A percentile compares a stretch with the other conserved stretches of the same genome.
These are phyloP conservation scores for Trilocha varians DNA, from an alignment of 2,888 invertebrate genomes.

Conservation along the genomic window DNA sequence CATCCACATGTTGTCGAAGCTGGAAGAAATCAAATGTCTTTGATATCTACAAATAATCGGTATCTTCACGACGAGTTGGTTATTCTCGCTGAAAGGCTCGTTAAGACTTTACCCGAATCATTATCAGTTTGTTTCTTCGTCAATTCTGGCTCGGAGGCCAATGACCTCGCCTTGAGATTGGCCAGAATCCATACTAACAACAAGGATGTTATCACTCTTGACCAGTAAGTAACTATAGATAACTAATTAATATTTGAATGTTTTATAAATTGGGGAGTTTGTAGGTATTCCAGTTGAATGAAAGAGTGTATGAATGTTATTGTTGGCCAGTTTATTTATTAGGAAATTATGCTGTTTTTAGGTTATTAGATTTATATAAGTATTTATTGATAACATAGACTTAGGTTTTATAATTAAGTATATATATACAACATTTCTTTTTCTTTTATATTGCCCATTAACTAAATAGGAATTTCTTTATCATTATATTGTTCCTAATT, in stretches of 20 bases:
- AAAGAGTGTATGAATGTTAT: slow-evolving; percentile 2
- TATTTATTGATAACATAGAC: too few species aligned
- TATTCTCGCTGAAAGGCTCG: slow-evolving; percentile 88
- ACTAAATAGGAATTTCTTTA: too few species aligned
- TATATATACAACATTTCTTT: too few species aligned
- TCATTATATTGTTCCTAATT: too few species aligned
- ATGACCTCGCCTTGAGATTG: slow-evolving; percentile 94
- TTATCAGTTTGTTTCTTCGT: slow-evolving; percentile 96
- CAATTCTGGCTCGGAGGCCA: slow-evolving; percentile 99
- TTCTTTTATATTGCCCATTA: too few species aligned
- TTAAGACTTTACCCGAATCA: slow-evolving; percentile 86
- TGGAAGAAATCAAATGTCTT: slow-evolving; percentile 90
- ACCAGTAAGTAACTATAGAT: slow-evolving; percentile 86
- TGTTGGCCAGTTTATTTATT: too few species aligned
- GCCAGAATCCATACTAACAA: slow-evolving; percentile 91
- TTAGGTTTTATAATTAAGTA: too few species aligned
- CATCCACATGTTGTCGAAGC: slow-evolving; percentile 95
- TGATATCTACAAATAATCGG: slow-evolving; percentile 94
- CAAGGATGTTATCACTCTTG: slow-evolving; percentile 91
- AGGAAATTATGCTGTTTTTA: too few species aligned
- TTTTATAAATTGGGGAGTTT: slow-evolving; percentile 1
- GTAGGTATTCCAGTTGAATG: slow-evolving; percentile 3
- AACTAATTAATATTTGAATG: neutral
- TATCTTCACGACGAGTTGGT: slow-evolving; percentile 97
- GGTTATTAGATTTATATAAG: too few species aligned